Evolutionary conservation across 2,888 invertebrate species (phyloP), one percentile per base, ranked within the genome.

Genomic region (Uropetala carovei): DNA sequence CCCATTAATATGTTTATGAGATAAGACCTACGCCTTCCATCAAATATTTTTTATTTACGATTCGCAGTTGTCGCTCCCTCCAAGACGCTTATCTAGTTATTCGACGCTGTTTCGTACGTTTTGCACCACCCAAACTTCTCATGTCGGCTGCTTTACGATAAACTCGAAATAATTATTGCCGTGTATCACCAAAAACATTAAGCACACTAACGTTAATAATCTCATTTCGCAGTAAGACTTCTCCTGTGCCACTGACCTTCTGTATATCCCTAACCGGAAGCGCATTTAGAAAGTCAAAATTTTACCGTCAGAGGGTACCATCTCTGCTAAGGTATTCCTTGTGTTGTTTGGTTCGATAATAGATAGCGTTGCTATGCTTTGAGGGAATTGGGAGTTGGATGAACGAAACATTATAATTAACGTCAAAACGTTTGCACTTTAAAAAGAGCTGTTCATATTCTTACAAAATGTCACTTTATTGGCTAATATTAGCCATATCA

Each of bases 41-140:
- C 89, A 89, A 89, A 89, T 89, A 89, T 89, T 89, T 75, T 89
- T 89, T 89, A 89, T 89, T 89, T 89, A 89, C 89, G 89, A 89
- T 89, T 89, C 89, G 89, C 89, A 89, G 89, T 64, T 89, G 89
- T 89, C 89, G 60, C 60, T 11, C 64, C 27, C 86, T 43, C 30
- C 89, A 89, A 89, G 89, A 89, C 89, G 89, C 89, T 89, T 89
- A 89, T 64, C 68, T 89, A 64, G 30, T 16, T 64, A 60, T 89
- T 64, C 60, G 64, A 68, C 89, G 89, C 27, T 89, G 64, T 68
- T 43, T 56, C 64, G 43, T 64, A 68, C 64, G 56, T n/a, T 64
- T 89, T 43, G 16, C 89, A 27, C 56, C 18, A 89, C 11, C 56
- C 89, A 56, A 89, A 43, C 64, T 16, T 64, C 64, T 89, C 89